Conservation (phyloP, 2,888 invertebrate species). For the Andricus quercusramuli region DNA sequence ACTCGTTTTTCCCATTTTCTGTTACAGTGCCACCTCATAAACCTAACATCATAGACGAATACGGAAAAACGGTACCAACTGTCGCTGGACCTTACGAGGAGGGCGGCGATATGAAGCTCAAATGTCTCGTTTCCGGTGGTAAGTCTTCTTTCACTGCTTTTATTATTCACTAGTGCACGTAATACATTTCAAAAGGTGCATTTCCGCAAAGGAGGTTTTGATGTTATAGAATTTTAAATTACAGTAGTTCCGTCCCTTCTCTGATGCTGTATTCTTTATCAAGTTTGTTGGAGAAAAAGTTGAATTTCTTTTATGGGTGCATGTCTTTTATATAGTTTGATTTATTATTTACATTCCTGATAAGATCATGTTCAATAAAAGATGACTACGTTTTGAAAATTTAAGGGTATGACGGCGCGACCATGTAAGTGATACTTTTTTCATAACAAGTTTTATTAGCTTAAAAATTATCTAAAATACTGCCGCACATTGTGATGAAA, state of each 20-base stretch:
- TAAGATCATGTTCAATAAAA: background rate
- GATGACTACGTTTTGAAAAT: no score
- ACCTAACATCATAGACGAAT: conserved; percentile 86
- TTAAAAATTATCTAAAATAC: no score
- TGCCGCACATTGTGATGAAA: no score
- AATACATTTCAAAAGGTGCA: background rate
- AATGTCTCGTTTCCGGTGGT: conserved; percentile 90
- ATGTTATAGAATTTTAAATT: conserved; percentile 7
- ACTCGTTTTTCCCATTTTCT: conserved; percentile 62
- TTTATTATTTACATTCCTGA: background rate
- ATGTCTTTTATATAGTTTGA: background rate
- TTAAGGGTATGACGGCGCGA: no score
- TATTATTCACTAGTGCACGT: background rate
- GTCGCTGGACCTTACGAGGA: conserved; percentile 88
- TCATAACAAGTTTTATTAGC: no score
- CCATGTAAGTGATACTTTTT: no score
- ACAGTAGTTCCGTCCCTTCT: background rate
- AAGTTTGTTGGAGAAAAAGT: background rate
- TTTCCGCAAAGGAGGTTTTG: conserved; percentile 1
- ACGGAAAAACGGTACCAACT: conserved; percentile 82
- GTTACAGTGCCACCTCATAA: conserved; percentile 87
- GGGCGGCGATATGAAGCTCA: conserved; percentile 85
- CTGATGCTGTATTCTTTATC: background rate
- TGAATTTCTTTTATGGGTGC: background rate
- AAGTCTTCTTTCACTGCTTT: conserved; percentile 70